Conservation (phyloP, 2,113 vertebrate species). For the Galeopterus variegatus region DNA sequence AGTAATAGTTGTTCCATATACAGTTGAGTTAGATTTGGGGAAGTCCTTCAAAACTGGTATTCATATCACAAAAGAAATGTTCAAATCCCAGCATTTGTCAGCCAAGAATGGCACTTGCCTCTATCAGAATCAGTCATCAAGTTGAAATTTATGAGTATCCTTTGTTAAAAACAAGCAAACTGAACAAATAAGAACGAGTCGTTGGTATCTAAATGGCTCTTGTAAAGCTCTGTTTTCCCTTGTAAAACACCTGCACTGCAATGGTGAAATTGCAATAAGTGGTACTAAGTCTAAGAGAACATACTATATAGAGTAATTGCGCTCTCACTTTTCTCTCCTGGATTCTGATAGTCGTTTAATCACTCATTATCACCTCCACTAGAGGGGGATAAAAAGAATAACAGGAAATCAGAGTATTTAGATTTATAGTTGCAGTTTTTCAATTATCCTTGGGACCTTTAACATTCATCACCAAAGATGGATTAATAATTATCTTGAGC, state of each 20-base stretch:
- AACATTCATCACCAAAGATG: not conserved
- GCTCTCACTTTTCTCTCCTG: not conserved
- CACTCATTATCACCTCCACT: not conserved
- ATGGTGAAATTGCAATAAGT: not conserved
- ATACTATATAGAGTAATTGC: not conserved
- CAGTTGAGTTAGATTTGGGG: not conserved
- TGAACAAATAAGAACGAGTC: not conserved
- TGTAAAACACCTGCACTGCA: not conserved
- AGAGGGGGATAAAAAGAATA: not conserved
- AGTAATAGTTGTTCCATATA: not conserved
- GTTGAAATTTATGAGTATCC: not conserved
- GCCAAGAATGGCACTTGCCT: not conserved
- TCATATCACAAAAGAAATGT: not conserved
- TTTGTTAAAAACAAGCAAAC: constrained; percentile 5
- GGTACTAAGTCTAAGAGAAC: not conserved
- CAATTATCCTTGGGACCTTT: constrained; percentile 3
- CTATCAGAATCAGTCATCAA: not conserved
- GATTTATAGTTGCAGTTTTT: not conserved
- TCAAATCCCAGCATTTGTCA: not conserved
- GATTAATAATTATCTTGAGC: not conserved
- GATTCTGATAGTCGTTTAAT: not conserved
- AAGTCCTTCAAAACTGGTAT: not conserved
- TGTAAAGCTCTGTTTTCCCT: not conserved
- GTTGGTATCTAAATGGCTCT: not conserved
- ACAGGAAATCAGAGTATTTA: not conserved